Conservation (phyloP, 2,113 vertebrate species). For the Mastomys natalensis region DNA sequence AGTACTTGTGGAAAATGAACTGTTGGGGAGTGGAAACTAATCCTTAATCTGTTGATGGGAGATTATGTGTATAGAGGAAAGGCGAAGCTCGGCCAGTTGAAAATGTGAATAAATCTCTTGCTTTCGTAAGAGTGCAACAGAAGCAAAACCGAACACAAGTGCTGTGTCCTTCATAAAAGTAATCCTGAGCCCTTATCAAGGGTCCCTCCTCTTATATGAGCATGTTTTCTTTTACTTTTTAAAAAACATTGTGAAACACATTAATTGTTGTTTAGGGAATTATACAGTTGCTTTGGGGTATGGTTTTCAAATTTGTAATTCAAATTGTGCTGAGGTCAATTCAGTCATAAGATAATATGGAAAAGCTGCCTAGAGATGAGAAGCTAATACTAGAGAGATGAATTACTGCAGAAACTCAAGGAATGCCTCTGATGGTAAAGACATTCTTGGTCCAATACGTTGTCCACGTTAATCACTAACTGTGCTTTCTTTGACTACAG, state of each 20-base stretch:
- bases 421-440: background rate
- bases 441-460: background rate
- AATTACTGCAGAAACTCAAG: background rate
- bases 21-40: conserved; percentile 64
- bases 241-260: background rate
- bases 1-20: conserved; percentile 82
- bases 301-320: conserved; percentile 1
- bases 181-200: background rate
- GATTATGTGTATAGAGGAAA: conserved; percentile 41
- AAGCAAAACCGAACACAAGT: background rate
- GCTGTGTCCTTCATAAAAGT: background rate
- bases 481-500: background rate
- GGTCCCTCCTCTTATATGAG: no score
- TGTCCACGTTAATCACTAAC: background rate
- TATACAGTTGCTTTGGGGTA: background rate
- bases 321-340: background rate
- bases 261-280: background rate
- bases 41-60: conserved; percentile 54
- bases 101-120: conserved; percentile 33
- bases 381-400: background rate
- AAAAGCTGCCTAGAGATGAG: background rate
- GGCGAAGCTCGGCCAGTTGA: conserved; percentile 65
- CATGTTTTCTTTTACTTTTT: background rate
- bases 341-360: no score
- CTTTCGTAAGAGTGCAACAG: background rate